These are phyloP conservation scores for Cloeon dipterum DNA, from an alignment of 2,888 invertebrate species.

Conservation along the genomic window DNA sequence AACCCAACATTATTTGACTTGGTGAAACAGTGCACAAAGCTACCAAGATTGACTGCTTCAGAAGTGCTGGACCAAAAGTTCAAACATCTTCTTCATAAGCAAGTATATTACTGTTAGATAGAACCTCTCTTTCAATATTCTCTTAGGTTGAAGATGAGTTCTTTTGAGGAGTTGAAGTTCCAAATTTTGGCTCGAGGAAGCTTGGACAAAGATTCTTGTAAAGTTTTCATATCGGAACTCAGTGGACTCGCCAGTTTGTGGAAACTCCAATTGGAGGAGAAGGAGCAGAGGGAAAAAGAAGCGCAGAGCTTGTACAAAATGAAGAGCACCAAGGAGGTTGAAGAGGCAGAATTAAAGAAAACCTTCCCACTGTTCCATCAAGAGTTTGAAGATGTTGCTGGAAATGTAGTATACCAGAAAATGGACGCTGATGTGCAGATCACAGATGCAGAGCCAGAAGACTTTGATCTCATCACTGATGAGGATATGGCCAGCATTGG, in stretches of 20 bases:
- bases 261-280: constrained; percentile 48
- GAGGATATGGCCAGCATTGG: background rate
- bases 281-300: constrained; percentile 39
- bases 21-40: background rate
- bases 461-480: background rate
- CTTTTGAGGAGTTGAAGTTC: constrained; percentile 43
- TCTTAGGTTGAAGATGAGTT: constrained; percentile 40
- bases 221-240: constrained; percentile 28
- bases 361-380: background rate
- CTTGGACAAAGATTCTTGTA: constrained; percentile 9
- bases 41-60: background rate
- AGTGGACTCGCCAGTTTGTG: constrained; percentile 42
- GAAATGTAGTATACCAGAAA: too few species aligned
- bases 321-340: constrained; percentile 38
- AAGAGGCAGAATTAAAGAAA: constrained; percentile 41
- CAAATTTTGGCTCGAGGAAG: constrained; percentile 27
- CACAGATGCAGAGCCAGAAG: background rate
- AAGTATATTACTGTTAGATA: constrained; percentile 2
- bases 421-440: too few species aligned
- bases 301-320: constrained; percentile 45
- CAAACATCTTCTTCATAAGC: background rate
- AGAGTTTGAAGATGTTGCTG: constrained; percentile 25
- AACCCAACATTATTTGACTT: too few species aligned
- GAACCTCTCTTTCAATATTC: too few species aligned
- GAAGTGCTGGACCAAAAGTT: background rate